Evolutionary conservation across 2,113 vertebrate genomes (phyloP).

Genomic region (Alaudala cheleensis): DNA sequence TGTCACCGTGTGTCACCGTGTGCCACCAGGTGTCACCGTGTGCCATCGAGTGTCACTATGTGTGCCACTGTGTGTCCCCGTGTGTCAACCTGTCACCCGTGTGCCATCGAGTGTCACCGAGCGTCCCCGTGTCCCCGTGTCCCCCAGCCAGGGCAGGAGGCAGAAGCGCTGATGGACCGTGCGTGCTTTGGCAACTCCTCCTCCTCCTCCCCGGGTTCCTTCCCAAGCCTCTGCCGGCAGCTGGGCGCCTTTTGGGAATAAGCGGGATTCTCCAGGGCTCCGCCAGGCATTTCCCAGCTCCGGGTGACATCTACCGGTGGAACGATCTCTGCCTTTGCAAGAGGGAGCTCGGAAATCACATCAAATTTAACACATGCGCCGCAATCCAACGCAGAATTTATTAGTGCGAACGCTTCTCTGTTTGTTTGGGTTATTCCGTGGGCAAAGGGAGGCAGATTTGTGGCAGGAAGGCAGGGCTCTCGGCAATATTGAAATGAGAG

Average conservation of each 20-base stretch:
- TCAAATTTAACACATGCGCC: not conserved
- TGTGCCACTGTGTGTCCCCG: not conserved
- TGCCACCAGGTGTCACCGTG: too few species aligned
- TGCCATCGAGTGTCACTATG: not conserved
- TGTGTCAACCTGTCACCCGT: not conserved
- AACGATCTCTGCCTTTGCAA: not conserved
- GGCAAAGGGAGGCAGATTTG: slow-evolving; percentile 26
- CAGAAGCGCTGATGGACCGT: not conserved
- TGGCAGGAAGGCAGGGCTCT: not conserved
- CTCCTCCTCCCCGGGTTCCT: not conserved
- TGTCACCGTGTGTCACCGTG: too few species aligned
- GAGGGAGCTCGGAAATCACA: not conserved
- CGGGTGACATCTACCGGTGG: slow-evolving; percentile 54
- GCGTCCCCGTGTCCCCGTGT: not conserved
- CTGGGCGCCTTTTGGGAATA: not conserved
- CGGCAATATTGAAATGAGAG: slow-evolving; percentile 9
- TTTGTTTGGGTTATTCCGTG: not conserved
- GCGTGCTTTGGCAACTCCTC: not conserved
- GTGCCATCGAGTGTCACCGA: not conserved
- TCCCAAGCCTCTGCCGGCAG: not conserved
- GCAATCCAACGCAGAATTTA: not conserved
- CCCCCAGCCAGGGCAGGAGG: not conserved
- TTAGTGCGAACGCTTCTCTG: not conserved
- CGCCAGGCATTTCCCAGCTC: not conserved
- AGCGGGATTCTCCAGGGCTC: not conserved